These are phyloP conservation scores for Arctopsyche grandis DNA, from an alignment of 1,140 invertebrate genomes.

Conservation along the genomic window DNA sequence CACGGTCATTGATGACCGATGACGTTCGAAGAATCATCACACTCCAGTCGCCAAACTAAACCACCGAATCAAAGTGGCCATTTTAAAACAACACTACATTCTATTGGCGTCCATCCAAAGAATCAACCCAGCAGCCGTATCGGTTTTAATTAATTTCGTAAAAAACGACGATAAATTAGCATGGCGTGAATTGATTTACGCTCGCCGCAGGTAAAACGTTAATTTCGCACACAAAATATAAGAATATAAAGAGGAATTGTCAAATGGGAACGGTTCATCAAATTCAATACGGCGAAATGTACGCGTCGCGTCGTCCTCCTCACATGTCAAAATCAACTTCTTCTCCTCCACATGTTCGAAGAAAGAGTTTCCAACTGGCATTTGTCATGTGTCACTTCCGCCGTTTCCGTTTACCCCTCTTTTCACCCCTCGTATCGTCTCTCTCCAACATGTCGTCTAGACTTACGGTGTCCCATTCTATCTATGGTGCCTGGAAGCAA, in stretches of 20 bases:
- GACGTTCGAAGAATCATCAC: no score
- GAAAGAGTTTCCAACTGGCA: conserved; percentile 36
- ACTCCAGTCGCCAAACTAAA: no score
- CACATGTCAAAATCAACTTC: conserved; percentile 36
- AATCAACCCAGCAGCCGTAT: no score
- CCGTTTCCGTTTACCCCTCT: background rate
- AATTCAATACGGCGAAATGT: background rate
- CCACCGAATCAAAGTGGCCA: no score
- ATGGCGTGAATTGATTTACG: background rate
- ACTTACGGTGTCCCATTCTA: background rate
- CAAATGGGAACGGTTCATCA: background rate
- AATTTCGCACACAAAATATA: background rate
- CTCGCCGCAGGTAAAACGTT: background rate
- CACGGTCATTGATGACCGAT: no score
- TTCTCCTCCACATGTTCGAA: conserved; percentile 13
- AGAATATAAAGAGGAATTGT: no score
- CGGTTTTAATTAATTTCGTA: background rate
- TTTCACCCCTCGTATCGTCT: background rate
- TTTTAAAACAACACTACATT: no score
- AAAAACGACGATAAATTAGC: background rate
- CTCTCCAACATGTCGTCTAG: background rate
- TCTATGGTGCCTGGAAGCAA: background rate
- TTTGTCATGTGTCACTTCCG: conserved; percentile 44
- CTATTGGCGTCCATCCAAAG: no score
- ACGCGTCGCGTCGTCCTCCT: background rate